These are phyloP conservation scores for Agrenia bidenticulata DNA, from an alignment of 2,888 invertebrate species.

Conservation along the genomic window DNA sequence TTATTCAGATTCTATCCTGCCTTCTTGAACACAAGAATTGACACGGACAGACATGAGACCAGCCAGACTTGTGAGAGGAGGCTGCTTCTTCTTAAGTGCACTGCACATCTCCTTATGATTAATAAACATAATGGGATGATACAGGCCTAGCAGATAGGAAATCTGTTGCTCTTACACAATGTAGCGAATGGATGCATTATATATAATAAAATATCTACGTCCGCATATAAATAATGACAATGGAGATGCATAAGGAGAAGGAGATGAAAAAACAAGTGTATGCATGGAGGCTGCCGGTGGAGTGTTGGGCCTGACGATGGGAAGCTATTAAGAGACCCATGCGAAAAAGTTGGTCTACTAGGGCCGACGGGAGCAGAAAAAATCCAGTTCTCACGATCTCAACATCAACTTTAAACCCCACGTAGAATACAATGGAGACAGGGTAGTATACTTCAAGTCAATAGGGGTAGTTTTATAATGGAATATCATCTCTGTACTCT, in stretches of 20 bases:
- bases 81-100: neutral
- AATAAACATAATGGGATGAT: neutral
- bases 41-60: slow-evolving; percentile 9
- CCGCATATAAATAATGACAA: slow-evolving; percentile 16
- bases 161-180: neutral
- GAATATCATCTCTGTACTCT: too few relatives aligned
- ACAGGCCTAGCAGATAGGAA: neutral
- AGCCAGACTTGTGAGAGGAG: neutral
- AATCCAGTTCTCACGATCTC: slow-evolving; percentile 51
- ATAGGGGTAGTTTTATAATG: slow-evolving; percentile 1
- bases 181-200: neutral
- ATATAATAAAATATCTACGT: neutral
- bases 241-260: slow-evolving; percentile 12
- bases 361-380: slow-evolving; percentile 41
- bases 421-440: slow-evolving; percentile 7
- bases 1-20: neutral
- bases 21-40: slow-evolving; percentile 3
- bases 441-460: neutral
- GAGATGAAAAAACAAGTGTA: slow-evolving; percentile 23
- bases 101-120: neutral
- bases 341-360: slow-evolving; percentile 39
- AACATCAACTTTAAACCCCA: slow-evolving; percentile 23
- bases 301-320: slow-evolving; percentile 38
- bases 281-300: slow-evolving; percentile 44
- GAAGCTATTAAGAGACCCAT: slow-evolving; percentile 48